phyloP scores from a whole-genome alignment of 2,888 invertebrate genomes.

The Xiphydria camelus region DNA sequence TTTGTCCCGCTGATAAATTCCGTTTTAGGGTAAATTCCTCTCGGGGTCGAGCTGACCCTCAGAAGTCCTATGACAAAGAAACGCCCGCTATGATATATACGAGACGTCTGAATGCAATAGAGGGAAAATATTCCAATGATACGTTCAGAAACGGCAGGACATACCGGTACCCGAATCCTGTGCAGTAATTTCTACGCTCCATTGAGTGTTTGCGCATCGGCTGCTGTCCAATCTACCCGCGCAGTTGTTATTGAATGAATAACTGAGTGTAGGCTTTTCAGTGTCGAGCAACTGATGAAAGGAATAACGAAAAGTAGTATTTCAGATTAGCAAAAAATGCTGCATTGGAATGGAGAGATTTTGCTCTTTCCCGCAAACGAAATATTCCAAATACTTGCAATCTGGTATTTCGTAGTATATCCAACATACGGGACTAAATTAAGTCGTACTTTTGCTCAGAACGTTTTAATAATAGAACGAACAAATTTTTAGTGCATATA shows the following conservation, averaged over 20 bases:
- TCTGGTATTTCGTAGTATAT: too few species aligned
- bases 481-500: too few species aligned
- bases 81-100: not conserved
- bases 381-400: too few species aligned
- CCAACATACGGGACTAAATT: too few species aligned
- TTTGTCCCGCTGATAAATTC: slow-evolving; percentile 71
- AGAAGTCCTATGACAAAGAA: slow-evolving; percentile 42
- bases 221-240: slow-evolving; percentile 61
- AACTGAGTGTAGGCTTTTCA: slow-evolving; percentile 64
- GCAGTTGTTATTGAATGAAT: slow-evolving; percentile 69
- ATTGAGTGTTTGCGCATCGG: slow-evolving; percentile 67
- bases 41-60: slow-evolving; percentile 46
- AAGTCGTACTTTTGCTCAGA: too few species aligned
- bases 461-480: not conserved
- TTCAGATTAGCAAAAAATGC: too few species aligned
- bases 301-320: not conserved
- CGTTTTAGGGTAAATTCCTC: slow-evolving; percentile 65
- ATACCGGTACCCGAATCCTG: slow-evolving; percentile 69
- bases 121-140: not conserved
- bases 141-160: too few species aligned
- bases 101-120: not conserved
- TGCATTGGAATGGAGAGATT: too few species aligned
- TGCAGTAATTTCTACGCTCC: slow-evolving; percentile 72
- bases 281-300: slow-evolving; percentile 56
- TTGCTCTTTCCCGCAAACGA: too few species aligned